Base-by-base conservation (phyloP, 2,797 vertebrate species). In the Peromyscus aztecus region DNA sequence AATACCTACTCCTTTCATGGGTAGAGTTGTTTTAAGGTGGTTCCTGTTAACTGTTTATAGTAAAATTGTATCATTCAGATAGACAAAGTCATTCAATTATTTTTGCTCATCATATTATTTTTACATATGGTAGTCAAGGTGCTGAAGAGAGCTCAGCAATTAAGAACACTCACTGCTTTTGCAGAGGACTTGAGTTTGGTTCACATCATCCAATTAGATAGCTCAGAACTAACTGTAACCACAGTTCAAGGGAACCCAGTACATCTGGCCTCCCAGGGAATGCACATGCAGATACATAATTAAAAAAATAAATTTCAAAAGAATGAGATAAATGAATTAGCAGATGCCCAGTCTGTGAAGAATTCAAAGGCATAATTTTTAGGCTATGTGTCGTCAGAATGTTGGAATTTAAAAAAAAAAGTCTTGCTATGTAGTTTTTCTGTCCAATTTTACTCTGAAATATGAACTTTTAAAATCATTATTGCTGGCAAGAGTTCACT, bases 21-120 rank as follows among this genome's bases (percentile, higher is more conserved):
- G 95, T 90, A 92, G 21, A 94, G 49, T 21, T 49, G 24, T 96
- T 96, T 90, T 80, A 88, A 91, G 92, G 40, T 90, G 23, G 86
- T 86, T 97, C 40, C 8, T 12, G 29, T 86, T 94, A 78, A 89
- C 19, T 96, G 49, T n/a, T 82, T 12, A 88, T 57, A 43, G 84
- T 93, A 85, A 88, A 96, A 85, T 71, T 57, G 5, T 40, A 40
- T 87, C 37, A 61, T 37, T 94, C 24, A 37, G 65, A 94, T 73
- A 94, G 75, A 78, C 52, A 85, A 40, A 49, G 21, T 75, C 76
- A 85, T 37, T 86, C 63, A 71, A 90, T 97, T 91, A 92, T 96
- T 55, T 92, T 96, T 59, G 88, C 63, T 92, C 90, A 85, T 92
- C 84, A 59, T 17, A 10, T 46, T 92, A 34, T 89, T 83, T 96